phyloP scores from a whole-genome alignment of 2,113 vertebrate genomes.

The Spermophilus dauricus region DNA sequence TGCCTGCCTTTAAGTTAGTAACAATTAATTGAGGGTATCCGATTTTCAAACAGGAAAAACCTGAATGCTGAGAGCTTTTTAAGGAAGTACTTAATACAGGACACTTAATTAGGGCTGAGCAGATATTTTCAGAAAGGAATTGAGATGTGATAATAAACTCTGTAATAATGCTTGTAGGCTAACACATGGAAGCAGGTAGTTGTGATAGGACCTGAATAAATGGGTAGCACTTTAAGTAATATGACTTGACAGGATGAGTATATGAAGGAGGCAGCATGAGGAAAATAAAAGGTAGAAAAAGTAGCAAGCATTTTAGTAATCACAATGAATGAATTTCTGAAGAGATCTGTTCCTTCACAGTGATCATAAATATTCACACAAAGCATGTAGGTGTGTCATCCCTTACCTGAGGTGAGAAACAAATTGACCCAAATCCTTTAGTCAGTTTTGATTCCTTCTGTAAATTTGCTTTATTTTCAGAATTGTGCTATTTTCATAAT shows the following conservation, averaged over 20 bases:
- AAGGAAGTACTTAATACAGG: background rate
- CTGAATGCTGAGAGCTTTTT: background rate
- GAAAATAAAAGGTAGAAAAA: slow-evolving; percentile 2
- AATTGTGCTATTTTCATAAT: background rate
- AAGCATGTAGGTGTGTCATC: background rate
- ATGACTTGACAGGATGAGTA: slow-evolving; percentile 24
- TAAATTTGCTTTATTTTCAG: slow-evolving; percentile 5
- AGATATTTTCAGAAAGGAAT: slow-evolving; percentile 7
- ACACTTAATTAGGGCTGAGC: background rate
- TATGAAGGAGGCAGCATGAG: background rate
- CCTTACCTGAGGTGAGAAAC: background rate
- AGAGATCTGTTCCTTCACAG: background rate
- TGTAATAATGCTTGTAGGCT: background rate
- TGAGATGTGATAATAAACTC: background rate
- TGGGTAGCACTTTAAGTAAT: slow-evolving; percentile 12
- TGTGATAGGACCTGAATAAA: background rate
- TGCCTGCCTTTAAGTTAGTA: background rate
- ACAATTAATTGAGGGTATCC: background rate
- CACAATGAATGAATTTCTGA: slow-evolving; percentile 41
- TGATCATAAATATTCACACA: background rate
- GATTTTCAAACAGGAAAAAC: background rate
- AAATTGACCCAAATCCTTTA: background rate
- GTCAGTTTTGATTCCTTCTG: background rate
- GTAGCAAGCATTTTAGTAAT: background rate
- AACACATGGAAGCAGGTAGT: background rate